Evolutionary conservation across 2,888 invertebrate species (phyloP).

Genomic region (Agonum fuliginosum): DNA sequence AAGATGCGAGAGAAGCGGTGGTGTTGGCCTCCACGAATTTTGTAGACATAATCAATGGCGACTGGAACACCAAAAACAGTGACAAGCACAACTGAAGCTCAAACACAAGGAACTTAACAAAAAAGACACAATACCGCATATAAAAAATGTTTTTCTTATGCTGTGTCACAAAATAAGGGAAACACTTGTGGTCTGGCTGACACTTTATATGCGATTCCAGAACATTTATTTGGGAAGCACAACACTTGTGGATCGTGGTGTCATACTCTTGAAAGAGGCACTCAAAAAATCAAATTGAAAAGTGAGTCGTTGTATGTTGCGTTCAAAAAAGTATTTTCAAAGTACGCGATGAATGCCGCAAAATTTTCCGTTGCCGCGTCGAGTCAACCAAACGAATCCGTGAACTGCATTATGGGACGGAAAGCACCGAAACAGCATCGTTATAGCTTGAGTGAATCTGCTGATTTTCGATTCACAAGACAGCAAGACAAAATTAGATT

Average conservation of each 20-base stretch:
- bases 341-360: neutral
- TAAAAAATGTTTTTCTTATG: conserved; percentile 63
- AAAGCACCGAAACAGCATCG: conserved; percentile 62
- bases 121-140: conserved; percentile 60
- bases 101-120: conserved; percentile 55
- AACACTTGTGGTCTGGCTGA: conserved; percentile 51
- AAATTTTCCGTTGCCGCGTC: conserved; percentile 54
- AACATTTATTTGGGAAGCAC: conserved; percentile 61
- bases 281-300: too few species aligned
- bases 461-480: conserved; percentile 37
- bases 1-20: too few species aligned
- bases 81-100: too few species aligned
- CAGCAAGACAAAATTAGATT: neutral
- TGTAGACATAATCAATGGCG: too few species aligned
- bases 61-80: too few species aligned
- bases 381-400: conserved; percentile 63
- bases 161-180: conserved; percentile 58
- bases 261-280: neutral
- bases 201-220: conserved; percentile 61
- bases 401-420: conserved; percentile 63
- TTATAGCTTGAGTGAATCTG: conserved; percentile 45
- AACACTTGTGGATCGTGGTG: conserved; percentile 6
- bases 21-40: too few species aligned
- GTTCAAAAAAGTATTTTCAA: neutral
- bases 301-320: too few species aligned